These are phyloP conservation scores for Promerops cafer DNA, from an alignment of 2,113 vertebrate species.

Conservation along the genomic window DNA sequence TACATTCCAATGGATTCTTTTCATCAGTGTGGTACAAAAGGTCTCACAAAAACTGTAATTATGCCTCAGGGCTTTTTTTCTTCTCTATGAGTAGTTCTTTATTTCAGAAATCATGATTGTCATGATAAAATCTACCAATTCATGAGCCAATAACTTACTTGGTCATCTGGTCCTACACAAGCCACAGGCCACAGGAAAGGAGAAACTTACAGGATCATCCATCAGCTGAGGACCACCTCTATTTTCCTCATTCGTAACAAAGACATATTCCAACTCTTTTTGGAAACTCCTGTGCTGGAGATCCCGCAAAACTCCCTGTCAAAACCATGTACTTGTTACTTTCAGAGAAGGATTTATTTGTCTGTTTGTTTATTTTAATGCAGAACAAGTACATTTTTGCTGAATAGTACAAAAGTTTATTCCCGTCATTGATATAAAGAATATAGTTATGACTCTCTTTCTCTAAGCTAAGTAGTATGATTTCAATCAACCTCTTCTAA, in stretches of 20 bases:
- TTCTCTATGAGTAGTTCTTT: neutral
- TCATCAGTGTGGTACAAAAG: neutral
- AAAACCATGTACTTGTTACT: neutral
- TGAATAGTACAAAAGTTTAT: neutral
- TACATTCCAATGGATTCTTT: neutral
- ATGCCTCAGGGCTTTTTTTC: neutral
- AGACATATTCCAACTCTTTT: neutral
- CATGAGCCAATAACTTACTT: neutral
- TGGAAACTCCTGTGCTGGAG: neutral
- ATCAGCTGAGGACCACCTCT: neutral
- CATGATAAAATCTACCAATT: neutral
- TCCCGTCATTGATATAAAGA: neutral
- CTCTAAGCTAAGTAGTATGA: neutral
- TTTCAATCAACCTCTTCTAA: neutral
- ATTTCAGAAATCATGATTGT: neutral
- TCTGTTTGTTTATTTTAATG: neutral
- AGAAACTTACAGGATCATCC: neutral
- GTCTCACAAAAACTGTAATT: neutral
- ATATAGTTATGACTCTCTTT: neutral
- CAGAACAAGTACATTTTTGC: neutral
- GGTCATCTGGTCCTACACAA: neutral
- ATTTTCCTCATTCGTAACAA: neutral
- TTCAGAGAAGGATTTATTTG: neutral
- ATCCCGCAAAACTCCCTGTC: neutral
- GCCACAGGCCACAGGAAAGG: neutral